phyloP scores from a whole-genome alignment of 2,113 vertebrate genomes.

The Astur gentilis region DNA sequence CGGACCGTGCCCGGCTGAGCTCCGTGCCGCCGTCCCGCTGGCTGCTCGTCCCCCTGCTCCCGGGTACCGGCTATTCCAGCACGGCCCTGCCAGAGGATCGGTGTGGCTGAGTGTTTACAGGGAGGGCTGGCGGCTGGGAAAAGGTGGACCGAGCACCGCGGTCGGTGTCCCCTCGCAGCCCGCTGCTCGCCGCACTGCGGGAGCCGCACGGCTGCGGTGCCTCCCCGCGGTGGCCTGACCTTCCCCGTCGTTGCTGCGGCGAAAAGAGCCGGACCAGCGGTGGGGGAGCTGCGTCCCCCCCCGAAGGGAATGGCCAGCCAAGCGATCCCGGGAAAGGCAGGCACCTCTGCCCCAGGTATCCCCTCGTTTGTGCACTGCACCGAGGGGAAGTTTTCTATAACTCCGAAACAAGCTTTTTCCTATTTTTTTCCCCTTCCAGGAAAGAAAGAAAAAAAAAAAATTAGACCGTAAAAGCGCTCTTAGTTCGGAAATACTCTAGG shows the following conservation, averaged over 20 bases:
- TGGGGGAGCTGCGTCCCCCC: neutral
- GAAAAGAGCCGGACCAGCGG: neutral
- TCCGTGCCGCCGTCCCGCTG: neutral
- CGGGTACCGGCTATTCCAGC: neutral
- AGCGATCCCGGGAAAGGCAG: neutral
- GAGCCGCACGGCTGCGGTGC: neutral
- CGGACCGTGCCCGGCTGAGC: neutral
- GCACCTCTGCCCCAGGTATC: neutral
- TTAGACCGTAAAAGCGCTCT: neutral
- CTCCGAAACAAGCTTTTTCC: neutral
- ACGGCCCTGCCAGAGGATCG: neutral
- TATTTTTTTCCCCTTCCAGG: neutral
- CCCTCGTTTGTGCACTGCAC: neutral
- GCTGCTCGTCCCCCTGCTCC: neutral
- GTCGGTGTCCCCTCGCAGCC: fast-evolving
- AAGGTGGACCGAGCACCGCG: neutral
- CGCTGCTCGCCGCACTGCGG: neutral
- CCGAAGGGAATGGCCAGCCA: neutral
- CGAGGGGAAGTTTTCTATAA: neutral
- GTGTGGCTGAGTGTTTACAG: neutral
- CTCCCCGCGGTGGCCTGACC: neutral
- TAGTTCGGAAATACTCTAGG: neutral
- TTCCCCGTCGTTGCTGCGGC: neutral
- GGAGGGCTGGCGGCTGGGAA: neutral
- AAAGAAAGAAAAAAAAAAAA: neutral